These are phyloP conservation scores for Plebejus melissa DNA, from an alignment of 2,888 invertebrate species.

Conservation along the genomic window DNA sequence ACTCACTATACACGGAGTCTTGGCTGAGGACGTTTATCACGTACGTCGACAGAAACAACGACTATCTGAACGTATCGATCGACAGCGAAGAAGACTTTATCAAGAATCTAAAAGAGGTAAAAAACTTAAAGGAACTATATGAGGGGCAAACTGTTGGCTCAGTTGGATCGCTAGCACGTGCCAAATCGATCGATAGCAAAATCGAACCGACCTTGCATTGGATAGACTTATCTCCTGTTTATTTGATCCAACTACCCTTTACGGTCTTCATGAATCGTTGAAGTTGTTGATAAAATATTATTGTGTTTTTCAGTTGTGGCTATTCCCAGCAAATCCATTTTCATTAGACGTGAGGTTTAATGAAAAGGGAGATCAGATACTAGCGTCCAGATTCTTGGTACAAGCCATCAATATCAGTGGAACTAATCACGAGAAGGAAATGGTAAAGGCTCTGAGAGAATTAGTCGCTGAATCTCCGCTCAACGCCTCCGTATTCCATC, in stretches of 20 bases:
- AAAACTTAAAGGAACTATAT: background rate
- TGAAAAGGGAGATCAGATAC: constrained; percentile 84
- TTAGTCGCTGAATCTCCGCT: constrained; percentile 87
- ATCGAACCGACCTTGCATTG: no score
- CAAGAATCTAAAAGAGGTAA: constrained; percentile 85
- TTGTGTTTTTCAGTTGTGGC: constrained; percentile 81
- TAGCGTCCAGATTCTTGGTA: constrained; percentile 91
- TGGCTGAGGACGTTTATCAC: constrained; percentile 91
- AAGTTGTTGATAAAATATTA: no score
- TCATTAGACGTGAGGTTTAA: constrained; percentile 92
- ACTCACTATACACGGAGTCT: constrained; percentile 90
- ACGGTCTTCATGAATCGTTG: no score
- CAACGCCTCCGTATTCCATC: constrained; percentile 95
- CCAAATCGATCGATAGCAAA: no score
- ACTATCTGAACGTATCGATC: constrained; percentile 87
- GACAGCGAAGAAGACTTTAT: constrained; percentile 86
- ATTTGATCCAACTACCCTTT: no score
- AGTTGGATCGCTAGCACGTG: no score
- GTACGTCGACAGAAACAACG: constrained; percentile 86
- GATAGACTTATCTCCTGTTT: no score
- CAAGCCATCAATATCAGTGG: constrained; percentile 94
- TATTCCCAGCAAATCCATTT: constrained; percentile 88
- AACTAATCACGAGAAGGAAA: constrained; percentile 93
- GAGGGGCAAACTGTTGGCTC: no score
- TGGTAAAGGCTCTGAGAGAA: constrained; percentile 88